Evolutionary conservation across 2,888 invertebrate species (phyloP).

Genomic region (Agrochola lychnidis): DNA sequence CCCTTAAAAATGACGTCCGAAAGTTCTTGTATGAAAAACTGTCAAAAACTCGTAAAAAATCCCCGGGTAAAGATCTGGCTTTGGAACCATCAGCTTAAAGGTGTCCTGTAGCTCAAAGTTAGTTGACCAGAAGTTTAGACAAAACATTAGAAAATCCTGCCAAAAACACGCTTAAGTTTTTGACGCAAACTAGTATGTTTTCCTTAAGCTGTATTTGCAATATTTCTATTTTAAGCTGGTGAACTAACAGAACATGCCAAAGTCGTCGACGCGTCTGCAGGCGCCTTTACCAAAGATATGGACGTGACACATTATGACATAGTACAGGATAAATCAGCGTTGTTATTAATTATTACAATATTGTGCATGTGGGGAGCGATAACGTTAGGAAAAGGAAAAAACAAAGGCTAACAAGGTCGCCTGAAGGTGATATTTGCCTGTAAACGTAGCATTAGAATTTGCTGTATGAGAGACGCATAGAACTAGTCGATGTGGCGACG

Average conservation of each 20-base stretch:
- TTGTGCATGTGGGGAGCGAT: constrained; percentile 29
- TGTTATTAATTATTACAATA: constrained; percentile 55
- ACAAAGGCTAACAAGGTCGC: constrained; percentile 35
- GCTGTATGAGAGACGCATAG: background rate
- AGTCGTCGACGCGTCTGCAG: constrained; percentile 11
- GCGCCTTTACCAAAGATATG: constrained; percentile 35
- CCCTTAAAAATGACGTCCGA: background rate
- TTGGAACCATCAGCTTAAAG: background rate
- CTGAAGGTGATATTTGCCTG: background rate
- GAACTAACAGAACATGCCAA: background rate
- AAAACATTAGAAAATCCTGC: background rate
- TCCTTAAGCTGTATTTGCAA: background rate
- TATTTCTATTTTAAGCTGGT: constrained; percentile 5
- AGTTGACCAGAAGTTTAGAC: too few relatives aligned
- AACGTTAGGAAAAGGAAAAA: constrained; percentile 46
- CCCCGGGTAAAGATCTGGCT: background rate
- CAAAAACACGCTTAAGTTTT: background rate
- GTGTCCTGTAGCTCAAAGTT: background rate
- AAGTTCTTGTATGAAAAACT: background rate
- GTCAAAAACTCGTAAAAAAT: background rate
- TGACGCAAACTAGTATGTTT: background rate
- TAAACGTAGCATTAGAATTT: background rate
- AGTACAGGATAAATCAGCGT: constrained; percentile 57
- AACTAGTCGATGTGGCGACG: too few relatives aligned
- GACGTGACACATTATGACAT: constrained; percentile 53